These are phyloP conservation scores for Suncus etruscus DNA, from an alignment of 2,113 vertebrate genomes.

Conservation along the genomic window DNA sequence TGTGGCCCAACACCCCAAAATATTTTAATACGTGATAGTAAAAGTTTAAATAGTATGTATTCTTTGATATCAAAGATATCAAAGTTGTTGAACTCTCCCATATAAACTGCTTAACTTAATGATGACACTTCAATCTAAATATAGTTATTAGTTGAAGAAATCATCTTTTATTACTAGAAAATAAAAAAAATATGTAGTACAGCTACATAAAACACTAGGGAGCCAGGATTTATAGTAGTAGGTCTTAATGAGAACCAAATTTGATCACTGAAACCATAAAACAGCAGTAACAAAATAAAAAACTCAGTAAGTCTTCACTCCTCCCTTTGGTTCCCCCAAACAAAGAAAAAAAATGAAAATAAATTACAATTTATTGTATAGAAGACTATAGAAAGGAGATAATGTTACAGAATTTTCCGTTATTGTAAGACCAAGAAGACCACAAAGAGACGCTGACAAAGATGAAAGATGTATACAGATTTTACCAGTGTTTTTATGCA, in stretches of 20 bases:
- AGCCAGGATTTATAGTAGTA: too few relatives aligned
- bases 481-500: too few relatives aligned
- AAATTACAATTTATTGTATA: neutral
- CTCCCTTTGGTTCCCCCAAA: too few relatives aligned
- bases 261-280: too few relatives aligned
- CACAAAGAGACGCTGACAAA: neutral
- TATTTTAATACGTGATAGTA: conserved; percentile 73
- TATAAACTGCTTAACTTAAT: conserved; percentile 32
- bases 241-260: too few relatives aligned
- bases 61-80: neutral
- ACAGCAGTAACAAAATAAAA: too few relatives aligned
- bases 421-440: neutral
- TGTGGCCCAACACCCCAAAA: neutral
- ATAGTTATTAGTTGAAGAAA: conserved; percentile 64
- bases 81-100: neutral
- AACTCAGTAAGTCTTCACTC: too few relatives aligned
- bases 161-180: conserved; percentile 66
- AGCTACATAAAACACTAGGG: too few relatives aligned
- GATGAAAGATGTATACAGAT: neutral
- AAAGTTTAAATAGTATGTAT: conserved; percentile 71
- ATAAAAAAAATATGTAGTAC: neutral
- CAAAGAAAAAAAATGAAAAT: neutral
- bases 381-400: neutral
- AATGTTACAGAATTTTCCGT: neutral
- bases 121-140: conserved; percentile 44